Conservation (phyloP, 2,797 vertebrate genomes). For the Enoplosus armatus region DNA sequence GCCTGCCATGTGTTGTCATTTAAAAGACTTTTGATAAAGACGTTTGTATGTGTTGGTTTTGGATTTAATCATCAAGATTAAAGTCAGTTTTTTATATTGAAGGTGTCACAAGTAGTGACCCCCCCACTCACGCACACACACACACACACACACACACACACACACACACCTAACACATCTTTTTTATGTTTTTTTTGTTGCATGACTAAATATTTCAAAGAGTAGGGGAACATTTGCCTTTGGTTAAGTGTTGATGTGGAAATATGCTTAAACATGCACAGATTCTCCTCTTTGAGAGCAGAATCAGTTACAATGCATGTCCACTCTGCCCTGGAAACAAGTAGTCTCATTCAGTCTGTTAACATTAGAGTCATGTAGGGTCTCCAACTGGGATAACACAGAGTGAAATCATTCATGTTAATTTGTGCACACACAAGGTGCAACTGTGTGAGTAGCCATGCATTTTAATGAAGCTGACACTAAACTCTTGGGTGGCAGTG, state of each 20-base stretch:
- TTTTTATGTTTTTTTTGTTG: neutral
- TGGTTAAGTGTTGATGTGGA: slow-evolving; percentile 10
- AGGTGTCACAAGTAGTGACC: no score
- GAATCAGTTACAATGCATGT: slow-evolving; percentile 40
- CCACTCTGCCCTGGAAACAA: slow-evolving; percentile 48
- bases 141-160: no score
- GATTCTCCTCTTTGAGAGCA: slow-evolving; percentile 14
- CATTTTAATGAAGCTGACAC: slow-evolving; percentile 77
- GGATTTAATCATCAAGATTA: slow-evolving; percentile 8
- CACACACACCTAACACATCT: no score
- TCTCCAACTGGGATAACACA: slow-evolving; percentile 75
- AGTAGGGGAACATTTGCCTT: neutral
- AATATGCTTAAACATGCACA: slow-evolving; percentile 15
- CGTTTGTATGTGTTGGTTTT: neutral
- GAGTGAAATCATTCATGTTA: slow-evolving; percentile 75
- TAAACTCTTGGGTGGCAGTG: slow-evolving; percentile 64
- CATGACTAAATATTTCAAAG: neutral
- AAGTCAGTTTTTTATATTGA: neutral
- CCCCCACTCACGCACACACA: no score
- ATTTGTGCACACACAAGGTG: slow-evolving; percentile 77
- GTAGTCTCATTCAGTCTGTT: slow-evolving; percentile 63
- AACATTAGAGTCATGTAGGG: slow-evolving; percentile 72
- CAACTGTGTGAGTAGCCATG: slow-evolving; percentile 63
- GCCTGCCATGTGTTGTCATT: neutral
- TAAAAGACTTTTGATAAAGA: neutral